Evolutionary conservation across 2,113 vertebrate genomes (phyloP).

Genomic region (Stegastes partitus): DNA sequence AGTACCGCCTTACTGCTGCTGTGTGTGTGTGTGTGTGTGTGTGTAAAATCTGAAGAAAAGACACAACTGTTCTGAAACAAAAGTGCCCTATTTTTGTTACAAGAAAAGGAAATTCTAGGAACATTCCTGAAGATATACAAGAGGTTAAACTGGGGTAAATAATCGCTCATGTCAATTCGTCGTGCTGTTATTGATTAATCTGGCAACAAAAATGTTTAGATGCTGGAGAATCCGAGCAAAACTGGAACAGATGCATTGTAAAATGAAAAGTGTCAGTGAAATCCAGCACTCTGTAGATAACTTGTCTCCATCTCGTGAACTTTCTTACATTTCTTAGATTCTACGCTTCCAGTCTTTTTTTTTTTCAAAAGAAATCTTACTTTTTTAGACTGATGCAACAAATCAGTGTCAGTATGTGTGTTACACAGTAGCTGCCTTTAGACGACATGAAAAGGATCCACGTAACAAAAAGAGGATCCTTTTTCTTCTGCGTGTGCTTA

Average conservation of each 20-base stretch:
- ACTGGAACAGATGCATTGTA: background rate
- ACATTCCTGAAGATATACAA: constrained; percentile 3
- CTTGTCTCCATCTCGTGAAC: background rate
- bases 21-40: constrained; percentile 6
- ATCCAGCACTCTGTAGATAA: background rate
- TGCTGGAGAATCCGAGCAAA: background rate
- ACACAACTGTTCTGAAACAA: constrained; percentile 28
- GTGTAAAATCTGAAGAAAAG: constrained; percentile 13
- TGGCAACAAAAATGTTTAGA: background rate
- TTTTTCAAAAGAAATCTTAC: constrained; percentile 26
- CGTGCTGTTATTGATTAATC: background rate
- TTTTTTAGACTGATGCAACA: constrained; percentile 34
- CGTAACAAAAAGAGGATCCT: constrained; percentile 7
- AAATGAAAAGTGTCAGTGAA: background rate
- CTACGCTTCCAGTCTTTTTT: constrained; percentile 4
- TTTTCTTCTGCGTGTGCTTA: constrained; percentile 8
- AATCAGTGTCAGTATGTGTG: background rate
- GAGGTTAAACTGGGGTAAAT: constrained; percentile 7
- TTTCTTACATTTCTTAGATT: constrained; percentile 17
- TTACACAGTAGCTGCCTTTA: background rate
- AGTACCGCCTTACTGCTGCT: constrained; percentile 3
- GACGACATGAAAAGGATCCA: background rate
- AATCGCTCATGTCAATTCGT: background rate
- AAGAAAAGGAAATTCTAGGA: constrained; percentile 2
- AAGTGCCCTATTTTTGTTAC: constrained; percentile 36